Evolutionary conservation across 2,888 invertebrate genomes (phyloP), one percentile per base, ranked within the genome.

Genomic region (Chaetoderma sp.): DNA sequence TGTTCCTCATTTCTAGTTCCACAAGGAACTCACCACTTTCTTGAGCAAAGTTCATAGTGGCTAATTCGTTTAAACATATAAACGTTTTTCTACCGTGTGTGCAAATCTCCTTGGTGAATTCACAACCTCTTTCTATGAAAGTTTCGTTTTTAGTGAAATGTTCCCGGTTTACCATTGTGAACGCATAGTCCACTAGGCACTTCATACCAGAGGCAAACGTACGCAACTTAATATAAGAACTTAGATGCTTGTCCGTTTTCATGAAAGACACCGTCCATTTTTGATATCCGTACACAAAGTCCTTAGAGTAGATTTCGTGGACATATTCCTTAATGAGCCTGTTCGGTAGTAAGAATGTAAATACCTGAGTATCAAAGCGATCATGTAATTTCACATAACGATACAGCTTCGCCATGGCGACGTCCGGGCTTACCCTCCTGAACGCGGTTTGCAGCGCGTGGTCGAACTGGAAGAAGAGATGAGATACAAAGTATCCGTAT

Each of bases 131-230:
- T 65, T 93, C 93, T 59, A 92, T 91, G 88, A 93, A 93, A 25
- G 91, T 90, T 85, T 93, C 93, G 86, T 93, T 94, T 78, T 91
- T 91, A 67, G 93, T 93, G 86, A 93, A 94, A 86, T 94, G 93
- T 78, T 93, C 93, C 50, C 92, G 90, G 82, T 93, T 93, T 67
- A 93, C 89, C 55, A 93, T 89, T 5, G 93, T 93, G 86, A 93
- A 93, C 56, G 92, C 91, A 86, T 92, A 93, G 87, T 94, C 94
- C 71, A 93, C 91, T 83, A 91, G 92, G 63, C 92, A 92, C 59
- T 91, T 89, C 88, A 93, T 90, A 65, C 92, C 92, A 72, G 92
- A 91, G 75, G 92, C 91, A 5, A 92, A 91, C 70, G 92, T 92
- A 52, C 92, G 90, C 90, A 93, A 92, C 60, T 93, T 92, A 76